phyloP scores from a whole-genome alignment of 2,888 invertebrate genomes.

The Cryptophagus acutangulus region DNA sequence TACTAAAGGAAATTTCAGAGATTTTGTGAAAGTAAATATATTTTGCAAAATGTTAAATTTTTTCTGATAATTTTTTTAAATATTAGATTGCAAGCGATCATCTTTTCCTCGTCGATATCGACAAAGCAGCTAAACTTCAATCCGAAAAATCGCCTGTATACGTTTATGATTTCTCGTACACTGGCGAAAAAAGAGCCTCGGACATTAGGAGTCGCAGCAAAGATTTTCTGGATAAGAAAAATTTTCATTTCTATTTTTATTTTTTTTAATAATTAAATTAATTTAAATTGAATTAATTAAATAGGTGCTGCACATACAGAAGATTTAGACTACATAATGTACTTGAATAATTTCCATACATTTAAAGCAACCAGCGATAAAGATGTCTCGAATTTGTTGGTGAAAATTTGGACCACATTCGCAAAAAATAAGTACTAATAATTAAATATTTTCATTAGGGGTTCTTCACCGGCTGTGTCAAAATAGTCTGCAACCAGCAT shows the following conservation, averaged over 20 bases:
- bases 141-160: conserved; percentile 53
- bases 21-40: conserved; percentile 38
- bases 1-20: conserved; percentile 29
- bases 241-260: too few species aligned
- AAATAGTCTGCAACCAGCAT: too few species aligned
- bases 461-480: too few species aligned
- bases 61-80: too few species aligned
- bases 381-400: not conserved
- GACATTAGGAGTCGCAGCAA: conserved; percentile 40
- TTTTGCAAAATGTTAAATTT: too few species aligned
- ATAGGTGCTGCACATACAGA: not conserved
- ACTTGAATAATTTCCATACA: not conserved
- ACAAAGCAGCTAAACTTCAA: conserved; percentile 58
- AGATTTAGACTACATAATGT: not conserved
- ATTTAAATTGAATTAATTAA: too few species aligned
- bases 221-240: too few species aligned
- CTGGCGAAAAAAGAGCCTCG: conserved; percentile 56
- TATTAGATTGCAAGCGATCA: conserved; percentile 65
- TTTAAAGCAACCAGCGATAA: not conserved
- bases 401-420: not conserved
- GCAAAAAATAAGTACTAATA: not conserved
- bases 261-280: too few species aligned
- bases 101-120: conserved; percentile 57
- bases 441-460: too few species aligned
- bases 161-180: conserved; percentile 61